Percentiles rank a stretch among this genome's conserved stretches.
phyloP scores from a whole-genome alignment of 1,140 invertebrate species.

The Marisa cornuarietis region DNA sequence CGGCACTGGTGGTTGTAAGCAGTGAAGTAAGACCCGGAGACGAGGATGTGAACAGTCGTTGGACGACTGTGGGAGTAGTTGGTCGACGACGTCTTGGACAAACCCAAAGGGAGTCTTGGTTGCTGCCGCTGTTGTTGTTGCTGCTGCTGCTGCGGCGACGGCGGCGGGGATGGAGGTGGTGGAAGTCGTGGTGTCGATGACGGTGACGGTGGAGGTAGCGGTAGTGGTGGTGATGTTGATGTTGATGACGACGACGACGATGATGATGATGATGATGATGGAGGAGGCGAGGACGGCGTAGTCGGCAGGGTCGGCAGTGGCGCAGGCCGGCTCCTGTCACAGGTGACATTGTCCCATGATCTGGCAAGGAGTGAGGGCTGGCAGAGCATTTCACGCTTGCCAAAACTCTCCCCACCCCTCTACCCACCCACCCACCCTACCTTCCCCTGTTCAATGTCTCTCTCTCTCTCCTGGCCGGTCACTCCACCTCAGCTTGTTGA shows the following conservation, averaged over 20 bases:
- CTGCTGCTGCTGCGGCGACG: background rate
- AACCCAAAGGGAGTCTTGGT: background rate
- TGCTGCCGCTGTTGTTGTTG: background rate
- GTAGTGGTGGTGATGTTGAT: background rate
- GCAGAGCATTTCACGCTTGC: no score
- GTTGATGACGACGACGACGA: background rate
- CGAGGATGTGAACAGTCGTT: no score
- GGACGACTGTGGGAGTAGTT: no score
- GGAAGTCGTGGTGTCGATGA: background rate
- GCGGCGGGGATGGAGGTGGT: background rate
- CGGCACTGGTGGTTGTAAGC: no score
- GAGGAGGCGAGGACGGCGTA: background rate
- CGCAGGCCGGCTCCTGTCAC: background rate
- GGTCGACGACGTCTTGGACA: background rate
- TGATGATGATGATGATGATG: background rate
- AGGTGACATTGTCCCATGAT: constrained; percentile 13
- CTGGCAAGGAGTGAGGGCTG: background rate
- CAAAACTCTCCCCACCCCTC: no score
- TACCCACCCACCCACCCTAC: no score
- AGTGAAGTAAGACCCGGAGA: no score
- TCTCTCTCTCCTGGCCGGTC: no score
- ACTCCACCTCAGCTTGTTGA: no score
- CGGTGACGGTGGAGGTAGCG: background rate
- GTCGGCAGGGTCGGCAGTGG: background rate
- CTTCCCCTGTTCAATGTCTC: no score